These are phyloP conservation scores for Aphelenchoides avenae DNA, from an alignment of 1,140 invertebrate species.

Conservation along the genomic window DNA sequence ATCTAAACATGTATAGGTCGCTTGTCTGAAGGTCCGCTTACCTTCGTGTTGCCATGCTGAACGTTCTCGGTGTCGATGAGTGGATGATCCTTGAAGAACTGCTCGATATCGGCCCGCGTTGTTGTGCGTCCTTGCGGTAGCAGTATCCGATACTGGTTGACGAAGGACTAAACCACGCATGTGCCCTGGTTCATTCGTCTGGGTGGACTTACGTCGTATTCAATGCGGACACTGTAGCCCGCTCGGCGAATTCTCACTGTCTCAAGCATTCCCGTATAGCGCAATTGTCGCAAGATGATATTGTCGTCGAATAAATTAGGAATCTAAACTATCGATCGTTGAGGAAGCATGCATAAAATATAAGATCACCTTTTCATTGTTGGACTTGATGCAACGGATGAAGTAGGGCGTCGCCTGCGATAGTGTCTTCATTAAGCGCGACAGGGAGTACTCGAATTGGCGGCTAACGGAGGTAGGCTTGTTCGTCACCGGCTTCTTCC, in stretches of 20 bases:
- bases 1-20: slow-evolving; percentile 63
- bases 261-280: slow-evolving; percentile 92
- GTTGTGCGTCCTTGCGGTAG: slow-evolving; percentile 76
- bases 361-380: slow-evolving; percentile 72
- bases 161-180: slow-evolving; percentile 70
- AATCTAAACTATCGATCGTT: slow-evolving; percentile 62
- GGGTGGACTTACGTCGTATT: slow-evolving; percentile 73
- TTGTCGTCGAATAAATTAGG: slow-evolving; percentile 87
- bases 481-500: slow-evolving; percentile 61
- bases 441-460: slow-evolving; percentile 86
- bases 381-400: slow-evolving; percentile 92
- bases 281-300: slow-evolving; percentile 78
- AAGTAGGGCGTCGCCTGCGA: slow-evolving; percentile 94
- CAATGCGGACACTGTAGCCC: slow-evolving; percentile 85
- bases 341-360: slow-evolving; percentile 22
- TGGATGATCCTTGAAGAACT: slow-evolving; percentile 59
- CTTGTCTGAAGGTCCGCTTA: slow-evolving; percentile 31
- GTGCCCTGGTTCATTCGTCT: background rate
- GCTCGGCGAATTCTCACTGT: slow-evolving; percentile 89
- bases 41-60: slow-evolving; percentile 80
- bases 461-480: slow-evolving; percentile 84
- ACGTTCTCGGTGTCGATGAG: slow-evolving; percentile 84
- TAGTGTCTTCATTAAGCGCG: slow-evolving; percentile 83
- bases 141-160: slow-evolving; percentile 82
- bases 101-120: slow-evolving; percentile 44